These are phyloP conservation scores for Argopecten irradians DNA, from an alignment of 1,140 invertebrate genomes.

Conservation along the genomic window DNA sequence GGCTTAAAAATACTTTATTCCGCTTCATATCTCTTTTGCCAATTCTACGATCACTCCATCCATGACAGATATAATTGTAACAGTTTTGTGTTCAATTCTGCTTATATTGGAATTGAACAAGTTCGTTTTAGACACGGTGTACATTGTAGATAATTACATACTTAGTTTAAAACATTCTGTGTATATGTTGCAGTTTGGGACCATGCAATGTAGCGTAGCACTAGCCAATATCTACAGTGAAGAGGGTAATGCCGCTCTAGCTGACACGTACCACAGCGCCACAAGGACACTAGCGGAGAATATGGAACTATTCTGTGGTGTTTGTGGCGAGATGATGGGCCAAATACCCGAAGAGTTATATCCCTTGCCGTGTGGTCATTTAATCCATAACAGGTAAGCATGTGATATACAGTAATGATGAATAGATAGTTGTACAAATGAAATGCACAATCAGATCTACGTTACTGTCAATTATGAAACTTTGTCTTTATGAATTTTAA, in stretches of 20 bases:
- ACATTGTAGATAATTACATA: too few species aligned
- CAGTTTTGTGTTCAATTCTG: too few species aligned
- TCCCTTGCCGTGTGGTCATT: slow-evolving; percentile 63
- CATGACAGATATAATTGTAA: too few species aligned
- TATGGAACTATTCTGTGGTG: slow-evolving; percentile 66
- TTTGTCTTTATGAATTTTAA: neutral
- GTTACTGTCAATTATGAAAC: neutral
- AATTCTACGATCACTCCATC: too few species aligned
- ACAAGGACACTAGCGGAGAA: slow-evolving; percentile 30
- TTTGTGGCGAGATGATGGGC: slow-evolving; percentile 64
- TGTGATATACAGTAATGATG: neutral
- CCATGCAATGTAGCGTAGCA: slow-evolving; percentile 59
- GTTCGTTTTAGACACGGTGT: too few species aligned
- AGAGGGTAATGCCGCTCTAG: slow-evolving; percentile 40
- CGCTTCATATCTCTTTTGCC: too few species aligned
- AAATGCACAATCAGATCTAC: neutral
- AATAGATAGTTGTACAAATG: neutral
- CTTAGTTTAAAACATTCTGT: too few species aligned
- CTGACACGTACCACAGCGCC: slow-evolving; percentile 49
- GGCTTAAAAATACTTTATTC: too few species aligned
- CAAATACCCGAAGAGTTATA: slow-evolving; percentile 59
- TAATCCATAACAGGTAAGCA: slow-evolving; percentile 62
- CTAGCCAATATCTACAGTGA: slow-evolving; percentile 52
- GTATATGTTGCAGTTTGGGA: slow-evolving; percentile 52
- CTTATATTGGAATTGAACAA: too few species aligned